phyloP scores from a whole-genome alignment of 1,140 invertebrate species.

The Drosophila tsacasi region DNA sequence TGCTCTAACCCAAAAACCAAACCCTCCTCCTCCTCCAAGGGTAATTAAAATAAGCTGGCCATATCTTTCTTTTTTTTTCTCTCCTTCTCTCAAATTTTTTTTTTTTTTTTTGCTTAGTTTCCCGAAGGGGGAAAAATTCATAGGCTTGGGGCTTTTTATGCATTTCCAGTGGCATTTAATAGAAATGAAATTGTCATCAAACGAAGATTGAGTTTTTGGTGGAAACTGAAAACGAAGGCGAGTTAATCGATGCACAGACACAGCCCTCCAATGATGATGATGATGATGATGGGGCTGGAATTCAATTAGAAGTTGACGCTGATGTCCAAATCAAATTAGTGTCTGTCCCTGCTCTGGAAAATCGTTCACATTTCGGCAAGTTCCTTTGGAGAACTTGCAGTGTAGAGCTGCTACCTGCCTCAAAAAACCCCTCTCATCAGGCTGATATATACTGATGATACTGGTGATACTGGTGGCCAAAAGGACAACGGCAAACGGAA shows the following conservation, averaged over 20 bases:
- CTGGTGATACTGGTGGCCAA: conserved; percentile 15
- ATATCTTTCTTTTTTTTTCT: conserved; percentile 48
- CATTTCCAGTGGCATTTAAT: conserved; percentile 71
- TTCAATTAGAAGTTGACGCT: conserved; percentile 73
- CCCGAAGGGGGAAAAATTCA: not conserved
- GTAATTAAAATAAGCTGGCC: conserved; percentile 79
- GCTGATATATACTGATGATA: conserved; percentile 8
- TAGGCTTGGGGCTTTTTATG: conserved; percentile 49
- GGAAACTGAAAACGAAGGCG: conserved; percentile 32
- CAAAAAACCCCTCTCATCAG: conserved; percentile 9
- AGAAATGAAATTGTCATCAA: conserved; percentile 82
- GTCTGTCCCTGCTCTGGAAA: not conserved
- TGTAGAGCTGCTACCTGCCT: not conserved
- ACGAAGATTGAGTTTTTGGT: conserved; percentile 65
- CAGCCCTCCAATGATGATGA: conserved; percentile 18
- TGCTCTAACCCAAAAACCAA: conserved; percentile 9
- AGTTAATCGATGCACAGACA: conserved; percentile 67
- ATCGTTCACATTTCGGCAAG: not conserved
- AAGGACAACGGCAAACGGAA: conserved; percentile 72
- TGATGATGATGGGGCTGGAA: conserved; percentile 49
- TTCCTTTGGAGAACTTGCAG: conserved; percentile 18
- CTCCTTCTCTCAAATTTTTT: not conserved
- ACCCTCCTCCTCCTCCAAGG: conserved; percentile 2
- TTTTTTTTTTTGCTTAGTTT: conserved; percentile 29
- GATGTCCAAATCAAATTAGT: conserved; percentile 72